Evolutionary conservation across 2,797 vertebrate genomes (phyloP).

Genomic region (Zonotrichia albicollis): DNA sequence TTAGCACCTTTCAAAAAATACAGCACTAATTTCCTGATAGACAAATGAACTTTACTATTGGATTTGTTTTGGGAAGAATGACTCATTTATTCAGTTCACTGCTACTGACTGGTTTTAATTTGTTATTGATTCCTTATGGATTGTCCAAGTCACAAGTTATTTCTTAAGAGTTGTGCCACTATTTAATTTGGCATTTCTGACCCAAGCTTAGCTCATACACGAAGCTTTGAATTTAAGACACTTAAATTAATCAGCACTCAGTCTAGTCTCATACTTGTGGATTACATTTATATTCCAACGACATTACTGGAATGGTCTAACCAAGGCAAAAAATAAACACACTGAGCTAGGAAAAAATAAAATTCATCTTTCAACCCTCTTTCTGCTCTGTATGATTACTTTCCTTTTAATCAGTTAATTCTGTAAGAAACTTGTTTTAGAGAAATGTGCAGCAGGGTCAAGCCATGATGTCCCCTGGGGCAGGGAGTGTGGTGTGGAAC

Average conservation of each 20-base stretch:
- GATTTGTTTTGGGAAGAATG: slow-evolving; percentile 51
- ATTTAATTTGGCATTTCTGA: slow-evolving; percentile 64
- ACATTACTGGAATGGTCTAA: slow-evolving; percentile 5
- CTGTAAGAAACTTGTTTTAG: not conserved
- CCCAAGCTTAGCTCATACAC: slow-evolving; percentile 40
- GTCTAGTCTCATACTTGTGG: slow-evolving; percentile 16
- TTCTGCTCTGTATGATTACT: not conserved
- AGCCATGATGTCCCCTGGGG: not conserved
- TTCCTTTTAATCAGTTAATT: slow-evolving; percentile 13
- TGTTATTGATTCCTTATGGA: slow-evolving; percentile 55
- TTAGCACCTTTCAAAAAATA: slow-evolving; percentile 35
- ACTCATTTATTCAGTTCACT: slow-evolving; percentile 43
- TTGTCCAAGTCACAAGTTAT: slow-evolving; percentile 57
- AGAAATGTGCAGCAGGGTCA: not conserved
- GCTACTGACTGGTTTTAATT: slow-evolving; percentile 63
- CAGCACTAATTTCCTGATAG: slow-evolving; percentile 35
- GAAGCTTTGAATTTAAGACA: slow-evolving; percentile 37
- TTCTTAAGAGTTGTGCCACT: slow-evolving; percentile 55
- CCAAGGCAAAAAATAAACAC: not conserved
- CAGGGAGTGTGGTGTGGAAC: not conserved
- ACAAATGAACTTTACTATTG: slow-evolving; percentile 46
- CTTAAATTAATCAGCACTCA: slow-evolving; percentile 41
- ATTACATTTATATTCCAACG: slow-evolving; percentile 8
- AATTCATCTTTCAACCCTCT: not conserved
- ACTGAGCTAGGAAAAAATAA: not conserved